Base-by-base conservation (phyloP, 2,113 vertebrate species). In the Tragulus kanchil region DNA sequence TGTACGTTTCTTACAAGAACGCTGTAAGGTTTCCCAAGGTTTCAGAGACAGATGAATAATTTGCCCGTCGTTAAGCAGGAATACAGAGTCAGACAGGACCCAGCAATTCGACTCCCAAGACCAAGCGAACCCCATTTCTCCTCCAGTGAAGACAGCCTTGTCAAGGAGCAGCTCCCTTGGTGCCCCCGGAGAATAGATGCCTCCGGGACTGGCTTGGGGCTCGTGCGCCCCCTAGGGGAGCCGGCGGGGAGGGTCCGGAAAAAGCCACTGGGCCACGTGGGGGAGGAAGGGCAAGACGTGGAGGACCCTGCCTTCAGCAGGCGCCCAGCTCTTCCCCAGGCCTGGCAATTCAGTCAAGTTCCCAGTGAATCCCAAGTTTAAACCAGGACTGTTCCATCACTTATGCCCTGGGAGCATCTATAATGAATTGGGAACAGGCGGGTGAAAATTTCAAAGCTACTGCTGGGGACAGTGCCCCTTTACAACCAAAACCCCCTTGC, bases 161-260 rank as follows among this genome's bases (percentile, higher is more conserved):
- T n/a, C 45, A 19, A 17, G 2, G 25, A 4, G 13, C 48, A 19
- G 36, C 1, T 5, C 1, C 0, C 5, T 6, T 23, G 79, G 56
- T 48, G 26, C 3, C 3, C 21, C 52, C 23, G 4, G 8, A 61
- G 42, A 42, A 36, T 13, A 8, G 28, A 56, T 48, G 25, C 26
- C 56, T 23, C 36, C 0, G 11, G 26, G 28, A 31, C 25, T 45
- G 87, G 52, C 58, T 64, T 21, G 84, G 42, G 67, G 36, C 7
- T 1, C 52, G 25, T 31, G 65, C 62, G 54, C 85, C 78, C 96
- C 54, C 93, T 95, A 54, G 42, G 26, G 97, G 77, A 93, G 26
- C 36, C 1, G 0, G 31, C 0, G 8, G 7, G 26, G 5, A 89
- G 36, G 6, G 52, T 3, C 42, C 23, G 6, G n/a, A 36, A 42